Evolutionary conservation across 2,888 invertebrate genomes (phyloP), one percentile per base, ranked within the genome.

Genomic region (Dysmachus trigonus): DNA sequence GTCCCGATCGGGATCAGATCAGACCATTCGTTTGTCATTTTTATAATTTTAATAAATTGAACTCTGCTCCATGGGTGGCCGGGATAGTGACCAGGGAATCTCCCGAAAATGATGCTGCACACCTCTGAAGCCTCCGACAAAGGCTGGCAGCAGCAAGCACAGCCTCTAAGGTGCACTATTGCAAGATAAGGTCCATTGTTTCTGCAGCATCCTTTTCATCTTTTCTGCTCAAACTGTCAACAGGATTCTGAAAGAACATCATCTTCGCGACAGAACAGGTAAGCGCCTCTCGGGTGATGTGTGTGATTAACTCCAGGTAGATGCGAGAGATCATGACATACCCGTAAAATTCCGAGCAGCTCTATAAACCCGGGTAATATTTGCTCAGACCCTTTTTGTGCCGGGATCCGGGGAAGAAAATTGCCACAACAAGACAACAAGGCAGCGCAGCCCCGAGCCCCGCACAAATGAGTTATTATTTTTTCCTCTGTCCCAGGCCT

Each of bases 41-140:
- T n/a, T 87, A 86, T 87, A 86, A 87, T 85, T 87, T 87, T 86
- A 85, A 87, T 87, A 87, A 87, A 87, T 87, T 86, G 87, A 87
- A 87, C 71, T 85, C 76, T 27, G 33, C 85, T 33, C 86, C 31
- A 86, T 87, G 85, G 87, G 87, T 85, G 86, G 86, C 81, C 87
- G 33, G 8, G 10, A 22, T 81, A 4, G 15, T 4, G 15, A 30
- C 47, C 10, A 47, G 47, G 27, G 62, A 62, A 62, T 51, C 35
- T 81, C 81, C 81, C 53, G 13, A 22, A 35, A 33, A 35, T 33
- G 2, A 73, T 73, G 33, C 7, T n/a, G 10, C 4, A 22, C n/a
- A 62, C 62, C 27, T 62, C n/a, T 53, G n/a, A 33, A 27, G 18
- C 18, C n/a, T 27, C 81, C 81, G 81, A 81, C 81, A 81, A 81